A percentile compares a stretch with the other conserved stretches of the same genome.
These are phyloP conservation scores for Anastrepha obliqua DNA, from an alignment of 1,140 invertebrate species.

Conservation along the genomic window DNA sequence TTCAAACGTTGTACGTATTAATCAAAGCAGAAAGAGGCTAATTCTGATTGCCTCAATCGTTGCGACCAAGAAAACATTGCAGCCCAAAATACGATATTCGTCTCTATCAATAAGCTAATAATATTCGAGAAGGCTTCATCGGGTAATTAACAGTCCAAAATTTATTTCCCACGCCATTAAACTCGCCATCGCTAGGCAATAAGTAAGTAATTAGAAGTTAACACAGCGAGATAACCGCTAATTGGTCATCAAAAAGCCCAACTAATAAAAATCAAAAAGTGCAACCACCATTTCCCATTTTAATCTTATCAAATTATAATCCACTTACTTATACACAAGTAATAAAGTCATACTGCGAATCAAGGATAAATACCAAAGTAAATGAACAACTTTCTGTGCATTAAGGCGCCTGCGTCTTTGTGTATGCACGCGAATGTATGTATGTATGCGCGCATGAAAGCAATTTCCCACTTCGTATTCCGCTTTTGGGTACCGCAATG, in stretches of 20 bases:
- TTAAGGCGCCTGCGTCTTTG: background rate
- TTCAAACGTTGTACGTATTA: too few species aligned
- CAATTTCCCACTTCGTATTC: conserved; percentile 20
- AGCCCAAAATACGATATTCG: too few species aligned
- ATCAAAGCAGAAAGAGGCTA: too few species aligned
- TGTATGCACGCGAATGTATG: background rate
- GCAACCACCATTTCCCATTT: conserved; percentile 41
- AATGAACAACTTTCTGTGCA: conserved; percentile 33
- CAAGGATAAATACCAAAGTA: conserved; percentile 44
- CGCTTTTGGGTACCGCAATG: conserved; percentile 41
- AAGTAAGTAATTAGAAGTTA: conserved; percentile 40
- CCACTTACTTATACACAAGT: conserved; percentile 51
- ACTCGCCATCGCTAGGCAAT: background rate
- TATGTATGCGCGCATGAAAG: background rate
- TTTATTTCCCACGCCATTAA: background rate
- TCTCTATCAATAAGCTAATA: too few species aligned
- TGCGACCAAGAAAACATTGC: too few species aligned
- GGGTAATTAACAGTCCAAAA: too few species aligned
- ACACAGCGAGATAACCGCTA: conserved; percentile 27
- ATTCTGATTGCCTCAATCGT: too few species aligned
- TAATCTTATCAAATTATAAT: conserved; percentile 52
- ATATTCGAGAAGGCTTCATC: too few species aligned
- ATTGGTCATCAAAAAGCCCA: conserved; percentile 27
- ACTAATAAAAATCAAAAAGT: conserved; percentile 38
- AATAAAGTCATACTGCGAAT: conserved; percentile 46